Evolutionary conservation across 2,113 vertebrate genomes (phyloP), one percentile per base, ranked within the genome.

Genomic region (Actenoides lindsayi): DNA sequence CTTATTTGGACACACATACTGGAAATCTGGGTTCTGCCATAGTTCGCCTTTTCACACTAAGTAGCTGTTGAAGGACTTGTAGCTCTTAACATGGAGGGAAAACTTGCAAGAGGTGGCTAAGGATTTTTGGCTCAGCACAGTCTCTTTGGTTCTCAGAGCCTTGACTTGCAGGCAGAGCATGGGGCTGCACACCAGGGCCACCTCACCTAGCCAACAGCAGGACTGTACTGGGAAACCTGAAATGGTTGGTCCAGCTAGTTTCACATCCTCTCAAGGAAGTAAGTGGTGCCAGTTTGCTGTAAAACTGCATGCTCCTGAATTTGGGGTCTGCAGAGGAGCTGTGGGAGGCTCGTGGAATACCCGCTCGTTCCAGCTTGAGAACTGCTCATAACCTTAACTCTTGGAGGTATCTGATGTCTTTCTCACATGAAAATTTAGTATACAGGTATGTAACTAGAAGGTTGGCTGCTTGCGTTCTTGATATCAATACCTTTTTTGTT

Each of bases 11-110:
- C 21, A 50, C 0, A 0, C 4, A 4, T 51, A 46, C 41, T 67
- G 0, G 0, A 86, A 87, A 39, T 12, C 6, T 0, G 0, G 8
- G 30, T 90, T 85, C 35, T 96, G 84, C 15, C 0, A 0, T 76
- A 41, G 51, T 54, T 89, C 67, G 15, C 9, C 65, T 10, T 92
- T 91, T 77, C 30, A 13, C 51, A 4, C 13, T 0, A 1, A n/a
- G 16, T 59, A 65, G 30, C 24, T 83, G 13, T 70, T 77, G 68
- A 75, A 86, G 42, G 51, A 62, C 39, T 92, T 67, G 18, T 6
- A 77, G 24, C 42, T 65, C 25, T 71, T 65, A 73, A 42, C 1
- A 2, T 11, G 13, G n/a, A 76, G 8, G 11, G 13, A 37, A 20
- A 69, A 10, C 46, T 46, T 59, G 4, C 1, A 62, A 28, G 62